phyloP scores from a whole-genome alignment of 2,888 invertebrate genomes.

The Nebria brevicollis region DNA sequence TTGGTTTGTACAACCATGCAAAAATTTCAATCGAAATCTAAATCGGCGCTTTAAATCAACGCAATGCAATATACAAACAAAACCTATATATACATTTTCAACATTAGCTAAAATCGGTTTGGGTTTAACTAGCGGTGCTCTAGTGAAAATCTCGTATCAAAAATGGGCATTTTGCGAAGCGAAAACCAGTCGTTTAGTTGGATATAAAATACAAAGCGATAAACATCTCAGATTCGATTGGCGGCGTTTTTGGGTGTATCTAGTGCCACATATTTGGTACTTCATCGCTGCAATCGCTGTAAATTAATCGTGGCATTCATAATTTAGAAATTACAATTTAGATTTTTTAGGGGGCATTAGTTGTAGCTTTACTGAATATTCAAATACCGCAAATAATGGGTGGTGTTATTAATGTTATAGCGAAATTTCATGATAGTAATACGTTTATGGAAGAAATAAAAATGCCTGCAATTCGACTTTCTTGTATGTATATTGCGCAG shows the following conservation, averaged over 20 bases:
- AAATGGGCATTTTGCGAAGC: slow-evolving; percentile 56
- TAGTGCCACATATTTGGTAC: slow-evolving; percentile 81
- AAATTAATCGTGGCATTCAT: slow-evolving; percentile 59
- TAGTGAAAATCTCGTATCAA: slow-evolving; percentile 50
- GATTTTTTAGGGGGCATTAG: slow-evolving; percentile 79
- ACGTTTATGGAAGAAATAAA: slow-evolving; percentile 72
- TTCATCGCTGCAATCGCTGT: slow-evolving; percentile 82
- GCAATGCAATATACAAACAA: slow-evolving; percentile 22
- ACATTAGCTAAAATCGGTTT: slow-evolving; percentile 49
- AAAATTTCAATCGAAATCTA: slow-evolving; percentile 38
- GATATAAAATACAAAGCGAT: slow-evolving; percentile 58
- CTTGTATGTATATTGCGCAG: slow-evolving; percentile 78
- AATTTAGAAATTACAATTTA: not conserved
- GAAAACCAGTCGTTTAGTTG: slow-evolving; percentile 56
- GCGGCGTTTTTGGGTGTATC: slow-evolving; percentile 76
- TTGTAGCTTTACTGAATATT: slow-evolving; percentile 88
- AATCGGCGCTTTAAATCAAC: slow-evolving; percentile 42
- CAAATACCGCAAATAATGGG: slow-evolving; percentile 89
- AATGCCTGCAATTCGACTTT: slow-evolving; percentile 73
- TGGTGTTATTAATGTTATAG: slow-evolving; percentile 81
- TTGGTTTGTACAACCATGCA: slow-evolving; percentile 33
- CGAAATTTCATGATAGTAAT: slow-evolving; percentile 66
- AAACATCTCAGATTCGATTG: slow-evolving; percentile 79
- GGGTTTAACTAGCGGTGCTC: slow-evolving; percentile 47
- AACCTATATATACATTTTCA: slow-evolving; percentile 46